Conservation (phyloP, 2,797 vertebrate species). For the Sebastes nivosus region DNA sequence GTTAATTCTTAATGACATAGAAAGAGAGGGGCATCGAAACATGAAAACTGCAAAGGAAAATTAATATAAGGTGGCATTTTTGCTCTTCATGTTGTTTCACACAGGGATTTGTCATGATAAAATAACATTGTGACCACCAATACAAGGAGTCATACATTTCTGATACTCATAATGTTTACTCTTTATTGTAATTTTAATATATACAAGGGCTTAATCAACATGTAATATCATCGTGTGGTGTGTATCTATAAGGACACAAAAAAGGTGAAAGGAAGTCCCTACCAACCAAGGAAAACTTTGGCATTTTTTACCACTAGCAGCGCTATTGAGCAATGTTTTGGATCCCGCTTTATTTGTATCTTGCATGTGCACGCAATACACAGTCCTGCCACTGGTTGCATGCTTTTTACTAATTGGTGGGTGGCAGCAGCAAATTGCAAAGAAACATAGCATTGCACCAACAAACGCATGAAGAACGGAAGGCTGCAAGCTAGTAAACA, state of each 20-base stretch:
- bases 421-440: not conserved
- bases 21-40: not conserved
- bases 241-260: constrained; percentile 19
- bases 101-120: constrained; percentile 19
- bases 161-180: not conserved
- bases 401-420: not conserved
- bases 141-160: not conserved
- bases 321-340: not conserved
- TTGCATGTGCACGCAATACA: not conserved
- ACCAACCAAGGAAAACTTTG: not conserved
- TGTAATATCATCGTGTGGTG: constrained; percentile 21
- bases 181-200: not conserved
- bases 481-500: not conserved
- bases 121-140: constrained; percentile 43
- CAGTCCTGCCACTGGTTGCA: not conserved
- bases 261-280: not conserved
- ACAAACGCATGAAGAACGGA: not conserved
- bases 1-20: constrained; percentile 7
- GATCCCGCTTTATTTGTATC: not conserved
- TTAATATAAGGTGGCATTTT: not conserved
- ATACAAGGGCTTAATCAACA: not conserved
- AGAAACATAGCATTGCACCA: not conserved
- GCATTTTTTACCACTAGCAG: not conserved
- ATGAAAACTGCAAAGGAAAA: not conserved
- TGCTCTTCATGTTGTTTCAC: constrained; percentile 21